Base-by-base conservation (phyloP, 2,113 vertebrate species). In the Pan paniscus region DNA sequence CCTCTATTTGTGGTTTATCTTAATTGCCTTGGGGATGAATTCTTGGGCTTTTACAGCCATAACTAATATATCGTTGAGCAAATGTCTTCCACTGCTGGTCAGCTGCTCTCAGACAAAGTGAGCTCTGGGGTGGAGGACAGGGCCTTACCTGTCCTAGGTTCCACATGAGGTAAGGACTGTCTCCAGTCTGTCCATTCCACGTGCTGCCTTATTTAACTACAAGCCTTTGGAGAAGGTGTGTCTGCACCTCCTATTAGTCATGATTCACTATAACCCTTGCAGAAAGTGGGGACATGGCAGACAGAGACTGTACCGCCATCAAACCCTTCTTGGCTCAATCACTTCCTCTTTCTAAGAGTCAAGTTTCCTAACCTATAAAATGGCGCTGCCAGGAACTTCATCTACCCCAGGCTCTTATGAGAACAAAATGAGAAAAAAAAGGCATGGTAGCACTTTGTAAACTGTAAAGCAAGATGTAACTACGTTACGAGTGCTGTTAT, bases 21-120 rank as follows among this genome's bases (percentile, higher is more conserved):
- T 59, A 73, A 57, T 6, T 91, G 82, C 27, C 8, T 12, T 68
- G 50, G 73, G 38, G 59, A 38, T 5, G 4, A 72, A 61, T 32
- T 43, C 11, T 64, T 59, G 81, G 93, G 61, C 68, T 4, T 73
- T 46, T 10, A 14, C 30, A 87, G 72, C 57, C 64, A 32, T 14
- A 61, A 88, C 11, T 43, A 88, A 90, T 50, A 46, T 1, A 6
- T 0, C 4, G 1, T 40, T 48, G 27, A 20, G 12, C 89, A 50
- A 68, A 43, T 8, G 38, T 96, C 50, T 89, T 57, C 97, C n/a
- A 89, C 57, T 73, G 55, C 7, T 25, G 80, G 78, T 10, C 97
- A 97, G 95, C 87, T 98, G 97, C 78, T 83, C 96, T 95, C 95
- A 91, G 35, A 46, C 40, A 86, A 50, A 52, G 17, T 4, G 6